phyloP scores from a whole-genome alignment of 1,140 invertebrate genomes.

The Lucilia sericata region DNA sequence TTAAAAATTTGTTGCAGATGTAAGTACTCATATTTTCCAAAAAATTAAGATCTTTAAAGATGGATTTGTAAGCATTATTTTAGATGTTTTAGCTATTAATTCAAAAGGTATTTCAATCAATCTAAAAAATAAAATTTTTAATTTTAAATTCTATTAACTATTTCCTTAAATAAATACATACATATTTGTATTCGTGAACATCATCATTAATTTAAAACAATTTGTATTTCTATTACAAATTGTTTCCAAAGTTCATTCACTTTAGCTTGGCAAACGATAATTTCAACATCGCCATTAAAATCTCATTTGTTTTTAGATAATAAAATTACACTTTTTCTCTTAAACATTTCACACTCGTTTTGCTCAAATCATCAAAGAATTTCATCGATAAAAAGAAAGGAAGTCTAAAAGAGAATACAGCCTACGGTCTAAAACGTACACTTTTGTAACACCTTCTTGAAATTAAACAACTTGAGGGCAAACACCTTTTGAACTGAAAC shows the following conservation, averaged over 20 bases:
- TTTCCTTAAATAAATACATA: too few species aligned
- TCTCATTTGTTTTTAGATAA: neutral
- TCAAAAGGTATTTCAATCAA: too few species aligned
- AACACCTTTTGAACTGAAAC: constrained; percentile 2
- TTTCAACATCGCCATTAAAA: neutral
- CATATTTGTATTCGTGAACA: neutral
- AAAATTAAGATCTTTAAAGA: too few species aligned
- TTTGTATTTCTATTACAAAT: neutral
- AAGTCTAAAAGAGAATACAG: neutral
- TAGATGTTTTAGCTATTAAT: too few species aligned
- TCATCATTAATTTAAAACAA: neutral
- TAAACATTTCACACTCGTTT: neutral
- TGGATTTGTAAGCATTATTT: too few species aligned
- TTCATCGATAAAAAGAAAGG: neutral
- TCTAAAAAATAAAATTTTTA: too few species aligned
- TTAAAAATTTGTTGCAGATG: too few species aligned
- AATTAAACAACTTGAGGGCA: neutral
- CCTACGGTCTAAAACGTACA: neutral
- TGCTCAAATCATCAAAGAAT: neutral
- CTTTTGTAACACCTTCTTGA: neutral
- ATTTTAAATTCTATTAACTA: too few species aligned
- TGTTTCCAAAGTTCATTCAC: neutral
- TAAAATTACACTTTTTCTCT: neutral
- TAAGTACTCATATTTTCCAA: too few species aligned
- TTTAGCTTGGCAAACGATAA: neutral